A percentile compares a stretch with the other conserved stretches of the same genome.
phyloP scores from a whole-genome alignment of 2,113 vertebrate species.

The Rhinolophus ferrumequinum region DNA sequence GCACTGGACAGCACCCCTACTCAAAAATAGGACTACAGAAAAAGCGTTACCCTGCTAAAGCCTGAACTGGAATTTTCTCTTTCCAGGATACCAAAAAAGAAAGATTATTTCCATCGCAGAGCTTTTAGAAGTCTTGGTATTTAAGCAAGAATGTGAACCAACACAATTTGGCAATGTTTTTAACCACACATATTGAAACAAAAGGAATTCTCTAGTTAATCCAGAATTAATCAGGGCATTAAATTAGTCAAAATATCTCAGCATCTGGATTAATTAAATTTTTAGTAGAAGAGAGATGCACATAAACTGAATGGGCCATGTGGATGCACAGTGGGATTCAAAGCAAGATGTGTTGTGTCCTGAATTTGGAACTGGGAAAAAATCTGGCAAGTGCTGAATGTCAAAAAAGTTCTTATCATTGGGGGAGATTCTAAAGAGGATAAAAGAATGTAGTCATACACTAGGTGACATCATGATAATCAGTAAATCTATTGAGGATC shows the following conservation, averaged over 20 bases:
- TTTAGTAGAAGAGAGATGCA: conserved; percentile 52
- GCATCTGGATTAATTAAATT: conserved; percentile 67
- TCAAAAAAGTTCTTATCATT: conserved; percentile 14
- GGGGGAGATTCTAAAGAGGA: neutral
- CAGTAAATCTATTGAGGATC: neutral
- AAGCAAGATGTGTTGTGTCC: neutral
- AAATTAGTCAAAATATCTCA: conserved; percentile 46
- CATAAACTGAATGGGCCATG: conserved; percentile 14
- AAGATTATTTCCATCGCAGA: neutral
- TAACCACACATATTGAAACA: neutral
- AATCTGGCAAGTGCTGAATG: neutral
- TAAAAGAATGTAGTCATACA: neutral
- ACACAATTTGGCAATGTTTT: neutral
- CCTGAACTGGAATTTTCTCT: neutral
- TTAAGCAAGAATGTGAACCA: neutral
- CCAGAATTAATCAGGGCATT: conserved; percentile 23
- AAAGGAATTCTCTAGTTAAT: conserved; percentile 26
- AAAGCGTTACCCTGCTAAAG: neutral
- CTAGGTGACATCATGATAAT: neutral
- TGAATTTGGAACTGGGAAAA: conserved; percentile 42
- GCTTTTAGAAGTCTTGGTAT: neutral
- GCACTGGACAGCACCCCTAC: neutral
- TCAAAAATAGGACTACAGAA: neutral
- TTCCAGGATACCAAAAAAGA: neutral
- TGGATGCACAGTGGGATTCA: conserved; percentile 25